Conservation (phyloP, 1,140 invertebrate genomes). For the Andrena cerasifolii region DNA sequence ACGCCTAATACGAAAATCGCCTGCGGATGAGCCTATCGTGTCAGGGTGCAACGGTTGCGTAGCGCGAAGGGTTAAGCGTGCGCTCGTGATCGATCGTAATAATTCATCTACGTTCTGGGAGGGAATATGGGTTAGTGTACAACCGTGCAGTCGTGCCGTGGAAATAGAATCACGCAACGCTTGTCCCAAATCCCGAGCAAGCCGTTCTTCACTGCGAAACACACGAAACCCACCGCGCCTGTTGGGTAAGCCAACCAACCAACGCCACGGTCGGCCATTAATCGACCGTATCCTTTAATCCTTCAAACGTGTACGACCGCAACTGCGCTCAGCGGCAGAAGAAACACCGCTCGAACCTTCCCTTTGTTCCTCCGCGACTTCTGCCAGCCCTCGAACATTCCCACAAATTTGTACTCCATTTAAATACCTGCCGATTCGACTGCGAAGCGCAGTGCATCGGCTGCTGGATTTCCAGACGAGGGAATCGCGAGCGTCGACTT, state of each 20-base stretch:
- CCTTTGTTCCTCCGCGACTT: constrained; percentile 41
- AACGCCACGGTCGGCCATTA: constrained; percentile 39
- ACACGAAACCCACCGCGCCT: constrained; percentile 24
- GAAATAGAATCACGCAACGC: constrained; percentile 62
- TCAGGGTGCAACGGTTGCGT: neutral
- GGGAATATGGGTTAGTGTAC: constrained; percentile 54
- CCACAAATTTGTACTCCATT: constrained; percentile 7
- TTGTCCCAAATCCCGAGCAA: constrained; percentile 48
- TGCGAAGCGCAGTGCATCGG: neutral
- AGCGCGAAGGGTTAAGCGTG: constrained; percentile 53
- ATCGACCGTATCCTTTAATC: constrained; percentile 52
- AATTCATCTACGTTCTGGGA: constrained; percentile 40
- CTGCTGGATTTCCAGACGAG: neutral
- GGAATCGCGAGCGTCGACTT: neutral
- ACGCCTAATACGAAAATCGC: no score
- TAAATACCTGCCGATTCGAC: neutral
- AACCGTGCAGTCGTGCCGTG: constrained; percentile 34
- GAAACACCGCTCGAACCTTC: constrained; percentile 28
- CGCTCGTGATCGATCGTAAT: constrained; percentile 61
- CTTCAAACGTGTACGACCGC: constrained; percentile 39
- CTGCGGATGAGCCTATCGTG: neutral
- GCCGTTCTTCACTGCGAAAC: constrained; percentile 47
- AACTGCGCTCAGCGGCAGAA: constrained; percentile 26
- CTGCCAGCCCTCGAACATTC: neutral
- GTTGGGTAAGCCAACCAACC: constrained; percentile 41